Evolutionary conservation across 2,888 invertebrate genomes (phyloP), one percentile per base, ranked within the genome.

Genomic region (Netelia melanura): DNA sequence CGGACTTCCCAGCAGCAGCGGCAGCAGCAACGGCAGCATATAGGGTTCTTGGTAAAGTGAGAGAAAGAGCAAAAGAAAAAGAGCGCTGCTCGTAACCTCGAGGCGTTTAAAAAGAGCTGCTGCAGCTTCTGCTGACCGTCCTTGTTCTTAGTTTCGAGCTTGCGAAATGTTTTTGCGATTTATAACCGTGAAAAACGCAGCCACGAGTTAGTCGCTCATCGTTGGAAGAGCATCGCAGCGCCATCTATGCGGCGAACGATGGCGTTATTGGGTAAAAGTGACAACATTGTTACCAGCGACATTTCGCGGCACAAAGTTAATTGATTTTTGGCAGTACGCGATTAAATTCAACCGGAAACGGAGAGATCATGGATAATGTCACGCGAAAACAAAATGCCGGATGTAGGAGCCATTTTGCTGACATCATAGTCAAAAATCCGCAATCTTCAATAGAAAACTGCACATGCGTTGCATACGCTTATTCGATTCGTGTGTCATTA

Each of bases 1-100:
- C 90, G 89, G 86, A 85, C 87, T 89, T 87, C 87, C 88, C 88
- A 87, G 86, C 74, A 84, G 79, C 68, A 52, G 30, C 58, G 84
- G 43, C 8, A 71, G 62, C 52, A 75, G 65, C n/a, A 72, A 62
- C 48, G 21, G 65, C 67, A 72, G 83, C 75, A 52, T 48, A 48
- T 14, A n/a, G 56, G 71, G 54, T 72, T 62, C 86, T 88, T 74
- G 86, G 89, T 89, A 87, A 88, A 89, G 86, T 88, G 84, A 84
- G 83, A 83, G 85, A 80, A 86, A 56, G 84, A 84, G 58, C 58
- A 38, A 38, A 38, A 21, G 58, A 58, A 14, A 48, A 14, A 48
- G 48, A 10, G 48, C 17, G 17, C 21, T 58, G 67, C 61, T 48
- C 38, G 17, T 64, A 43, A 62, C 78, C 84, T 71, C 17, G 52